Evolutionary conservation across 2,797 vertebrate genomes (phyloP).

Genomic region (Gobionotothen gibberifrons): DNA sequence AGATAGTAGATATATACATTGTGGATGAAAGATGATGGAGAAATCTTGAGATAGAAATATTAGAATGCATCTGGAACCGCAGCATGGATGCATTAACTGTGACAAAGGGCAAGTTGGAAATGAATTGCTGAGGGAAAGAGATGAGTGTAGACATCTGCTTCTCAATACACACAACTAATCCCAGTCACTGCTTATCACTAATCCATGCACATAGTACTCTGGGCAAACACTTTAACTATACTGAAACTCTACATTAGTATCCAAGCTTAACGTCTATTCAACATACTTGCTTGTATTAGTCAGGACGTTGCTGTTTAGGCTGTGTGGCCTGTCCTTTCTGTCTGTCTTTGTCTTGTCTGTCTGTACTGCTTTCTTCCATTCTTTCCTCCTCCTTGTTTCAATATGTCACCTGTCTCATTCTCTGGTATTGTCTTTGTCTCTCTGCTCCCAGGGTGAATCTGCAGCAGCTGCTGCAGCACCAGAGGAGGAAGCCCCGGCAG

Average conservation of each 20-base stretch:
- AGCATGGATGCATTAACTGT: constrained; percentile 68
- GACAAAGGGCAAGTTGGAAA: constrained; percentile 41
- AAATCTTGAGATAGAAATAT: constrained; percentile 45
- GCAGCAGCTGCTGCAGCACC: constrained; percentile 51
- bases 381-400: constrained; percentile 19
- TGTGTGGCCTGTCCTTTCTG: constrained; percentile 39
- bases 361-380: constrained; percentile 42
- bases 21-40: constrained; percentile 21
- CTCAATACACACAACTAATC: constrained; percentile 30
- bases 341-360: constrained; percentile 59
- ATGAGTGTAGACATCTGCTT: constrained; percentile 46
- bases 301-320: constrained; percentile 34
- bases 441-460: constrained; percentile 70
- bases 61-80: constrained; percentile 73
- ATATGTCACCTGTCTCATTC: background rate
- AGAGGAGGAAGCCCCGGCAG: constrained; percentile 49
- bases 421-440: constrained; percentile 28
- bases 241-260: constrained; percentile 20
- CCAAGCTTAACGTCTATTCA: constrained; percentile 30
- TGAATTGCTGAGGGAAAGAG: constrained; percentile 36
- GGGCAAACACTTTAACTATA: constrained; percentile 41
- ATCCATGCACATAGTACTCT: constrained; percentile 21
- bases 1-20: constrained; percentile 20
- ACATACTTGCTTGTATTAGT: constrained; percentile 32
- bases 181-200: constrained; percentile 54